Evolutionary conservation across 2,888 invertebrate genomes (phyloP).

Genomic region (Muscina levida): DNA sequence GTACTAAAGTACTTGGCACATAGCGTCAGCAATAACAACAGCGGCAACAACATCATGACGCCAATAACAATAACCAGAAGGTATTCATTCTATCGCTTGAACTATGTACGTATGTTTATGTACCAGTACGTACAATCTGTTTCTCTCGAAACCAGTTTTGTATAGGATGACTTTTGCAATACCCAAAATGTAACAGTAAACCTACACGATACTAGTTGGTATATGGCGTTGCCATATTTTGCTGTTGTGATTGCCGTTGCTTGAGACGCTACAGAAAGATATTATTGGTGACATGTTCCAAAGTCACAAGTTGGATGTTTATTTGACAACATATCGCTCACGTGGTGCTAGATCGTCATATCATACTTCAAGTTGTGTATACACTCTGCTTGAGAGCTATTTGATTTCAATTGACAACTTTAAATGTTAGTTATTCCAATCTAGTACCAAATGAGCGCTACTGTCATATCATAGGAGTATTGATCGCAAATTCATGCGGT

Average conservation of each 20-base stretch:
- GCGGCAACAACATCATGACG: not conserved
- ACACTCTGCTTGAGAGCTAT: too few species aligned
- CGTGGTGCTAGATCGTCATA: too few species aligned
- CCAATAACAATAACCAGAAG: too few species aligned
- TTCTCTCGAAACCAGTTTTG: conserved; percentile 19
- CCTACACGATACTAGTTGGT: conserved; percentile 41
- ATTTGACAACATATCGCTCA: too few species aligned
- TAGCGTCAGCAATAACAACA: not conserved
- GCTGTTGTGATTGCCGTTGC: conserved; percentile 5
- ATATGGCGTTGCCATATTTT: conserved; percentile 15
- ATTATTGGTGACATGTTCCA: conserved; percentile 44
- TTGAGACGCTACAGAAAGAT: too few species aligned
- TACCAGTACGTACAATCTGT: not conserved
- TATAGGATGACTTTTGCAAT: conserved; percentile 22
- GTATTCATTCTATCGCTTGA: not conserved
- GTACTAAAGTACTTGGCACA: conserved; percentile 26
- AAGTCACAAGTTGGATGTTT: conserved; percentile 40
- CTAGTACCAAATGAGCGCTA: too few species aligned
- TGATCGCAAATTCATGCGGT: too few species aligned
- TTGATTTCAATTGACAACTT: too few species aligned
- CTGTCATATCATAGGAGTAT: too few species aligned
- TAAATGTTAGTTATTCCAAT: too few species aligned
- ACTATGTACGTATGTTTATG: too few species aligned
- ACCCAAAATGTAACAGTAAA: conserved; percentile 51
- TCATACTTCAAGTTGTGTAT: too few species aligned